Percentiles rank a stretch among this genome's conserved stretches.
These are phyloP conservation scores for Ceratina australensis DNA, from an alignment of 1,140 invertebrate species.

Conservation along the genomic window DNA sequence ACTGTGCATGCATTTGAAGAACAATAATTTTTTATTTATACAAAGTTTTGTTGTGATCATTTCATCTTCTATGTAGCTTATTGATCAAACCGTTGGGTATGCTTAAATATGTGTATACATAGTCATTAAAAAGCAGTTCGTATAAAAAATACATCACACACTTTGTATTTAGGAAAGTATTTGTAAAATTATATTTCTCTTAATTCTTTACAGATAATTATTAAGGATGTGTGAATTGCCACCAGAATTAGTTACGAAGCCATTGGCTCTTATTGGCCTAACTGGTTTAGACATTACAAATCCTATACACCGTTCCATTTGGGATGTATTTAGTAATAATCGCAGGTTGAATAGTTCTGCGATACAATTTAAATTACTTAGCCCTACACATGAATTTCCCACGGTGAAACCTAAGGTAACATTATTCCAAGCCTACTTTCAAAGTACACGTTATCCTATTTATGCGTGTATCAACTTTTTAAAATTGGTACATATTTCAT, in stretches of 20 bases:
- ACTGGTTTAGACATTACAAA: slow-evolving; percentile 93
- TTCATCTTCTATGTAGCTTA: slow-evolving; percentile 36
- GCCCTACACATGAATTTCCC: slow-evolving; percentile 91
- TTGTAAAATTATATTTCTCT: neutral
- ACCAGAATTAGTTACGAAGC: slow-evolving; percentile 87
- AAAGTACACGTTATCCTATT: neutral
- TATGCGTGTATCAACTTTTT: slow-evolving; percentile 25
- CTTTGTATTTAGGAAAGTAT: neutral
- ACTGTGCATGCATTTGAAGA: neutral
- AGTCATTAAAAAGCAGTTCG: neutral
- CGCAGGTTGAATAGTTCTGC: slow-evolving; percentile 89
- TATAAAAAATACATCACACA: neutral
- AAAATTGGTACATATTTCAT: too few relatives aligned
- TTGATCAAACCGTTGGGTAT: slow-evolving; percentile 23
- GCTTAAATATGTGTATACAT: neutral
- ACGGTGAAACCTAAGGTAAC: slow-evolving; percentile 91
- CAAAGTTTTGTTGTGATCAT: neutral
- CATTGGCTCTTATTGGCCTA: slow-evolving; percentile 91
- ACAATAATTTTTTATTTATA: slow-evolving; percentile 1
- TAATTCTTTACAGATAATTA: slow-evolving; percentile 1
- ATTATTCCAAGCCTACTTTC: neutral
- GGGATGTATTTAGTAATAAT: slow-evolving; percentile 94
- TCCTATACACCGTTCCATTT: slow-evolving; percentile 92
- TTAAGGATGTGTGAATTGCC: slow-evolving; percentile 83
- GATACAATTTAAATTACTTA: slow-evolving; percentile 91